Conservation (phyloP, 2,888 invertebrate species). For the Hypselothyrea guttata region DNA sequence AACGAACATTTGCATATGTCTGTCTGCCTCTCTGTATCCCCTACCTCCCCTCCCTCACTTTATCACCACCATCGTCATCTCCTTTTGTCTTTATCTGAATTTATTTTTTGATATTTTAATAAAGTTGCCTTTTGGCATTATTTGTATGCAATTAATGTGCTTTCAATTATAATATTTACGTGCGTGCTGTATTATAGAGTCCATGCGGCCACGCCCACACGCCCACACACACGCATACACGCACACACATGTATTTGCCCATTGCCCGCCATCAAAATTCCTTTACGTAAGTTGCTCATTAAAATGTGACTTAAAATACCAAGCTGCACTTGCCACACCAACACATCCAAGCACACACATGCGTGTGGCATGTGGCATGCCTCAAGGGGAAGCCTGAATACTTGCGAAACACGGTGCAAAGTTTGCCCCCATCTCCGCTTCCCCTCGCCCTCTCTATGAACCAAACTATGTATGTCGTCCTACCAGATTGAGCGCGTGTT, state of each 20-base stretch:
- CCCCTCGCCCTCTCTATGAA: not conserved
- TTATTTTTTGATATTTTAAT: slow-evolving; percentile 42
- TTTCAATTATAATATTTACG: slow-evolving; percentile 39
- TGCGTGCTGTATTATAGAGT: slow-evolving; percentile 41
- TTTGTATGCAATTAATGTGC: slow-evolving; percentile 60
- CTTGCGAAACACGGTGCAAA: no score
- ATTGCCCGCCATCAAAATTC: slow-evolving; percentile 3
- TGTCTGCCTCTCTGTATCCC: not conserved
- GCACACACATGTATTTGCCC: slow-evolving; percentile 15
- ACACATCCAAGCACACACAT: not conserved
- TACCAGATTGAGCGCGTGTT: not conserved
- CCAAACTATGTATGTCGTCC: no score
- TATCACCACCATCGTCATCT: not conserved
- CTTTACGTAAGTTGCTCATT: slow-evolving; percentile 53
- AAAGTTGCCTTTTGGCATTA: slow-evolving; percentile 39
- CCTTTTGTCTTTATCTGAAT: not conserved
- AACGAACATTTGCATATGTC: slow-evolving; percentile 58
- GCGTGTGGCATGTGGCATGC: not conserved
- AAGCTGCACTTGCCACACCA: not conserved
- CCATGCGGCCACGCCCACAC: slow-evolving; percentile 24
- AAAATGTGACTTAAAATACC: slow-evolving; percentile 24
- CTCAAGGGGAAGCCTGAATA: not conserved
- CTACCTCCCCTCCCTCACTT: no score
- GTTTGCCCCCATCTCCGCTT: not conserved
- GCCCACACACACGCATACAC: slow-evolving; percentile 1